Evolutionary conservation across 2,113 vertebrate genomes (phyloP).

Genomic region (Plestiodon gilberti): DNA sequence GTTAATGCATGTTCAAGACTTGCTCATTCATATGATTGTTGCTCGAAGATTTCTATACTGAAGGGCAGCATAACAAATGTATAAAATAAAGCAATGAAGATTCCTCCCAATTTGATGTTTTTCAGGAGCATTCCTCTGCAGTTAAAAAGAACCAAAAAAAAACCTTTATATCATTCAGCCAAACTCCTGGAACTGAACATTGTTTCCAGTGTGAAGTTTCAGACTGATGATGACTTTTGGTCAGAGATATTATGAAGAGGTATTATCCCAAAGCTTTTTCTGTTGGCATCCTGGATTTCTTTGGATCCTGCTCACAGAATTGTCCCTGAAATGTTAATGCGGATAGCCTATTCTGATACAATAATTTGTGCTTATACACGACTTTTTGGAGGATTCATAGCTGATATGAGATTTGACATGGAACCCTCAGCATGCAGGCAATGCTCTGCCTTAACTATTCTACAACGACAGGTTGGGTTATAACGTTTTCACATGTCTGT

Average conservation of each 20-base stretch:
- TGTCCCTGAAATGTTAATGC: neutral
- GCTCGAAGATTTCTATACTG: too few relatives aligned
- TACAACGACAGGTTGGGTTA: neutral
- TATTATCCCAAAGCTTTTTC: neutral
- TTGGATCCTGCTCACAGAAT: too few relatives aligned
- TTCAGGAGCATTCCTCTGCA: neutral
- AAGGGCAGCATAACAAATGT: too few relatives aligned
- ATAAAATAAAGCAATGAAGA: too few relatives aligned
- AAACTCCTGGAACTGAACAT: neutral
- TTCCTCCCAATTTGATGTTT: neutral
- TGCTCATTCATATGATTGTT: too few relatives aligned
- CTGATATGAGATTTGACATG: neutral
- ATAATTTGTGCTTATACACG: neutral
- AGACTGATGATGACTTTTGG: neutral
- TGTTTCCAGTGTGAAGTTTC: neutral
- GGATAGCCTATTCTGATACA: neutral
- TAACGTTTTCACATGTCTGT: neutral
- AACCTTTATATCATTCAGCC: neutral
- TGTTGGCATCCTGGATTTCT: neutral
- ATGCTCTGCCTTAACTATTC: neutral
- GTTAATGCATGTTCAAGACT: too few relatives aligned
- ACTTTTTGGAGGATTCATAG: neutral
- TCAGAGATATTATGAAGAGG: neutral
- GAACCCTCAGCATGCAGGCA: neutral
- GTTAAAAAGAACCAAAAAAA: neutral